Evolutionary conservation across 2,888 invertebrate species (phyloP).

Genomic region (Brachypterus glaber): DNA sequence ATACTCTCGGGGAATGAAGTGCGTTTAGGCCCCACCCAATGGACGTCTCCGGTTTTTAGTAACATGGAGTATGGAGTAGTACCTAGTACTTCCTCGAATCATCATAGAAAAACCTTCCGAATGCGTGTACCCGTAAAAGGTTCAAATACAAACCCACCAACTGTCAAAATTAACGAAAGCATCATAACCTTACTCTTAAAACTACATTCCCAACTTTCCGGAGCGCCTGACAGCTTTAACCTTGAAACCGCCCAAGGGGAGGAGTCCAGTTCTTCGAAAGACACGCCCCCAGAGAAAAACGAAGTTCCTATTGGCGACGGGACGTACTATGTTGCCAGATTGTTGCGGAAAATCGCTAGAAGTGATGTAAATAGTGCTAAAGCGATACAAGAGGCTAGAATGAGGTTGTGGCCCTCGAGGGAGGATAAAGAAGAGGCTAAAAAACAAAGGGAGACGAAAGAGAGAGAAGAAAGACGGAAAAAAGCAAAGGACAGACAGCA

Average conservation of each 20-base stretch:
- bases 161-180: constrained; percentile 63
- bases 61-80: constrained; percentile 39
- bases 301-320: constrained; percentile 70
- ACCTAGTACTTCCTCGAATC: constrained; percentile 39
- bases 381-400: constrained; percentile 60
- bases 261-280: constrained; percentile 16
- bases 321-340: constrained; percentile 71
- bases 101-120: constrained; percentile 24
- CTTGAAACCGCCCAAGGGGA: constrained; percentile 32
- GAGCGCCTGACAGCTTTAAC: constrained; percentile 66
- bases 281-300: too few relatives aligned
- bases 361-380: constrained; percentile 62
- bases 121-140: too few relatives aligned
- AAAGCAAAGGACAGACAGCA: constrained; percentile 83
- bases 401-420: constrained; percentile 71
- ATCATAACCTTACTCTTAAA: constrained; percentile 82
- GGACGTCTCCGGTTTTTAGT: constrained; percentile 18
- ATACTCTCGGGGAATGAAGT: constrained; percentile 36
- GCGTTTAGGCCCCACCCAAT: constrained; percentile 20
- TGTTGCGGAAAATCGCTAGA: constrained; percentile 65
- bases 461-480: constrained; percentile 74
- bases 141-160: constrained; percentile 29
- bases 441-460: constrained; percentile 55
- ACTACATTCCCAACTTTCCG: constrained; percentile 84
- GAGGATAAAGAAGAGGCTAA: constrained; percentile 71